phyloP scores from a whole-genome alignment of 2,888 invertebrate genomes.

The Cryptosula pallasiana region DNA sequence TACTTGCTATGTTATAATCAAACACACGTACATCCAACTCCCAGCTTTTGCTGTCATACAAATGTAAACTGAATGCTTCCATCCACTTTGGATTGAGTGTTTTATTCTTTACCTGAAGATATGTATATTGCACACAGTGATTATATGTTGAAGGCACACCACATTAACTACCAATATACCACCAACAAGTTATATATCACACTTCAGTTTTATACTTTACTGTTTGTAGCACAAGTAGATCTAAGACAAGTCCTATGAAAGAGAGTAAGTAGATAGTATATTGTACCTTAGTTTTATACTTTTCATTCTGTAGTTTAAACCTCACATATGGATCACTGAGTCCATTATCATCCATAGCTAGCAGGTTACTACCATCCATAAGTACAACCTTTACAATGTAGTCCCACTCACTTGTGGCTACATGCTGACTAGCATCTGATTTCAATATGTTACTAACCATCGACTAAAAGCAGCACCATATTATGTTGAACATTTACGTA shows the following conservation, averaged over 20 bases:
- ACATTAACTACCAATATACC: too few relatives aligned
- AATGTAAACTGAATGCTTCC: constrained; percentile 93
- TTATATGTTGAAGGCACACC: too few relatives aligned
- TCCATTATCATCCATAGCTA: constrained; percentile 78
- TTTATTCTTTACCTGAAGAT: constrained; percentile 62
- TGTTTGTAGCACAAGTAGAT: too few relatives aligned
- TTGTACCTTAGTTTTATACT: constrained; percentile 84
- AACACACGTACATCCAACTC: constrained; percentile 84
- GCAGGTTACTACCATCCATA: constrained; percentile 84
- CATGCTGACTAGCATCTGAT: not conserved
- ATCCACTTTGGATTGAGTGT: constrained; percentile 85
- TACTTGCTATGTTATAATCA: constrained; percentile 78
- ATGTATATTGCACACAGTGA: too few relatives aligned
- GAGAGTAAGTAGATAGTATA: too few relatives aligned
- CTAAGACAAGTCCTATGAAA: too few relatives aligned
- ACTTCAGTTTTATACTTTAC: too few relatives aligned
- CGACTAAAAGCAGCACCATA: constrained; percentile 5
- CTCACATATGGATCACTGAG: constrained; percentile 90
- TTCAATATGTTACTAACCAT: not conserved
- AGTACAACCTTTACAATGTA: constrained; percentile 94
- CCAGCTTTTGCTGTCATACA: constrained; percentile 89
- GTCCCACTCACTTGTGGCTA: constrained; percentile 77
- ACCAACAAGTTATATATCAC: too few relatives aligned
- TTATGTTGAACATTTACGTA: too few relatives aligned
- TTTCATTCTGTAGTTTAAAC: constrained; percentile 93